phyloP scores from a whole-genome alignment of 2,113 vertebrate species.

The Perca fluviatilis region DNA sequence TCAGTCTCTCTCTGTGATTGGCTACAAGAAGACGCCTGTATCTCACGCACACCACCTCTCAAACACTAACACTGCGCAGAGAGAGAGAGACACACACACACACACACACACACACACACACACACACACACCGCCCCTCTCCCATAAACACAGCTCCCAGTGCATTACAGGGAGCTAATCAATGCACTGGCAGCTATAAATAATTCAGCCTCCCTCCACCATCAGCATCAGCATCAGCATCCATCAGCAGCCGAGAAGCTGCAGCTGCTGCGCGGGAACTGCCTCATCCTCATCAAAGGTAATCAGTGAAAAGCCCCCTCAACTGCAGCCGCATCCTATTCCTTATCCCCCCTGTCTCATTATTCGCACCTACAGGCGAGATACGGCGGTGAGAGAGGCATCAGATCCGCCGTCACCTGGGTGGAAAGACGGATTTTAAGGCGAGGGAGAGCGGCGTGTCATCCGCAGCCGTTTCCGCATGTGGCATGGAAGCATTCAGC shows the following conservation, averaged over 20 bases:
- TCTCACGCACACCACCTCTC: slow-evolving; percentile 6
- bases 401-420: slow-evolving; percentile 55
- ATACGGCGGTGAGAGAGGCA: slow-evolving; percentile 29
- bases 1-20: slow-evolving; percentile 29
- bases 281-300: slow-evolving; percentile 3
- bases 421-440: not conserved
- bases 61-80: not conserved
- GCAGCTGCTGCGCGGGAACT: slow-evolving; percentile 24
- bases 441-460: not conserved
- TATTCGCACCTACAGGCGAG: slow-evolving; percentile 27
- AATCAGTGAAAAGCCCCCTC: not conserved
- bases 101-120: slow-evolving; percentile 2
- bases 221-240: not conserved
- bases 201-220: slow-evolving; percentile 56
- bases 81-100: not conserved
- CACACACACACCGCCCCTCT: slow-evolving; percentile 9
- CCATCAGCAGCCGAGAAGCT: slow-evolving; percentile 41
- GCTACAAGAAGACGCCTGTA: not conserved
- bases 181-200: slow-evolving; percentile 68
- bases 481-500: not conserved
- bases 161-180: slow-evolving; percentile 65
- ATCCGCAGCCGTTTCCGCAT: slow-evolving; percentile 24
- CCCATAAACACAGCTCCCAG: not conserved
- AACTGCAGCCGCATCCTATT: slow-evolving; percentile 10
- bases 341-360: not conserved